A percentile compares a stretch with the other conserved stretches of the same genome.
Evolutionary conservation across 2,888 invertebrate species (phyloP).

Genomic region (Metellina segmentata): DNA sequence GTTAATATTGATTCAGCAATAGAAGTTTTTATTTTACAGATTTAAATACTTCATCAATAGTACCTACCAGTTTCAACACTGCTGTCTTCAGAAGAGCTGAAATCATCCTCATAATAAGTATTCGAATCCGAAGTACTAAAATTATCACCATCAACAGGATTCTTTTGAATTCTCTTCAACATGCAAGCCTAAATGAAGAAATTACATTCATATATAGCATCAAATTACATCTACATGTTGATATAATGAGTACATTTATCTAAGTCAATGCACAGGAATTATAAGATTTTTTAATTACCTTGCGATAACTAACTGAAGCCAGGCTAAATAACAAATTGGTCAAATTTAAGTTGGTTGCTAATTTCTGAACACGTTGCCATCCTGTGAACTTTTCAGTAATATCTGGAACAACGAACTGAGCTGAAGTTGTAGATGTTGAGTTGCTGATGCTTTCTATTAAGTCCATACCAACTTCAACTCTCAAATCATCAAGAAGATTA

Average conservation of each 20-base stretch:
- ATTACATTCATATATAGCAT: background rate
- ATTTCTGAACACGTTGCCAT: constrained; percentile 85
- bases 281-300: constrained; percentile 82
- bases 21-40: no score
- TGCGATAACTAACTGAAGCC: constrained; percentile 93
- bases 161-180: constrained; percentile 89
- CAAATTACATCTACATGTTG: background rate
- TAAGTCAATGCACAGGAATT: background rate
- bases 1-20: background rate
- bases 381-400: constrained; percentile 79
- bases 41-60: background rate
- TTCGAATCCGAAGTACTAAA: constrained; percentile 94
- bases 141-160: constrained; percentile 89
- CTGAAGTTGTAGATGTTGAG: constrained; percentile 48
- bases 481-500: constrained; percentile 88
- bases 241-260: background rate
- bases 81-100: constrained; percentile 94
- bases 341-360: constrained; percentile 87
- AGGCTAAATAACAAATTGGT: constrained; percentile 92
- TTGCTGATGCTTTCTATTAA: constrained; percentile 54
- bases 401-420: constrained; percentile 57
- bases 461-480: constrained; percentile 84
- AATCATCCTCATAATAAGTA: constrained; percentile 95
- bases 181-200: constrained; percentile 85
- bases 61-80: constrained; percentile 89